Evolutionary conservation across 2,113 vertebrate species (phyloP), one percentile per base, ranked within the genome.

Genomic region (Miniopterus natalensis): DNA sequence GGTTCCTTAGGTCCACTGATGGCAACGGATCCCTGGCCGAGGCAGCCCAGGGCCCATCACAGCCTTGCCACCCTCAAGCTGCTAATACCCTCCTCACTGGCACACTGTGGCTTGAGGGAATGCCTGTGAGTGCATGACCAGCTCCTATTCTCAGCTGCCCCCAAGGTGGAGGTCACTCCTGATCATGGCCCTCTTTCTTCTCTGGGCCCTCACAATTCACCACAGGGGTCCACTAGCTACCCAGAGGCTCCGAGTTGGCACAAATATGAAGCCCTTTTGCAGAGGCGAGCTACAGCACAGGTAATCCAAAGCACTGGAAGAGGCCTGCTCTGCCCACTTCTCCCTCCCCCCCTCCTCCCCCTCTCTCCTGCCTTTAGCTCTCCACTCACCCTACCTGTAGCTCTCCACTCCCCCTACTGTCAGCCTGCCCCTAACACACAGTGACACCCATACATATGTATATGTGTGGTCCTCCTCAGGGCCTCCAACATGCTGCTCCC

Each of bases 91-190:
- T 53, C 53, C 47, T 65, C 14, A 9, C 17, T 21, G 65, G 40
- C 29, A 70, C 2, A 13, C 20, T 49, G 49, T n/a, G 8, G 29
- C 31, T 71, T 0, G 0, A 61, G 42, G 8, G 23, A 25, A n/a
- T 1, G 4, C 59, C 68, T 21, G 2, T 2, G 2, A 78, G 18
- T 1, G 4, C 66, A 8, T 0, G 1, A 23, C 55, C 14, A 0
- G 57, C 6, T 42, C 36, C 17, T 40, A 1, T 49, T 66, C 68
- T 7, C 77, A 63, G 25, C 47, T 21, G 45, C 8, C 31, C 47
- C 51, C 0, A 0, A 47, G 27, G 61, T 11, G 21, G 65, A 45
- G 3, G 11, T n/a, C 29, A 53, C 12, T 66, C 25, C 17, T 13
- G 42, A 21, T 15, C 1, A 0, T 0, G 59, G 51, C 79, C 45